These are phyloP conservation scores for Manis pentadactyla DNA, from an alignment of 2,797 vertebrate genomes.

Conservation along the genomic window DNA sequence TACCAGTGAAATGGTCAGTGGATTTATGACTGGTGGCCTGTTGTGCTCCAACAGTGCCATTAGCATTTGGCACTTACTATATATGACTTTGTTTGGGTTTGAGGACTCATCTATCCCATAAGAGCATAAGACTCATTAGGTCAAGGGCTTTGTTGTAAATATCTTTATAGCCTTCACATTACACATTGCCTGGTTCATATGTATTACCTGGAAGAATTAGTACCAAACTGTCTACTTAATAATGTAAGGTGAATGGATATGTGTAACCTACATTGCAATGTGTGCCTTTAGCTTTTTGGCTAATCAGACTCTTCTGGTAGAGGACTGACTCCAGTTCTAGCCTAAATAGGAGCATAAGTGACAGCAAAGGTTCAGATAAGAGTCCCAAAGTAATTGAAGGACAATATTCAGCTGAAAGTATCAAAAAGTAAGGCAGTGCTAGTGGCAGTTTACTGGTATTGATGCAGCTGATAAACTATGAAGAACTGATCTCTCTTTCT, in stretches of 20 bases:
- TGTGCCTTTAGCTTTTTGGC: not conserved
- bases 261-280: not conserved
- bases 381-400: not conserved
- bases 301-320: not conserved
- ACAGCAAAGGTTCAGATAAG: not conserved
- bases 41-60: not conserved
- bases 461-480: rapidly evolving
- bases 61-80: not conserved
- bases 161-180: not conserved
- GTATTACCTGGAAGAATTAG: not conserved
- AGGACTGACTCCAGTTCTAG: not conserved
- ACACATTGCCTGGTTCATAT: not conserved
- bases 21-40: not conserved
- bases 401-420: not conserved
- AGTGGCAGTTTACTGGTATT: not conserved
- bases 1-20: not conserved
- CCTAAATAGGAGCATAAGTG: not conserved
- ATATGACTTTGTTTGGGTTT: not conserved
- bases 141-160: not conserved
- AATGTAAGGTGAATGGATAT: not conserved
- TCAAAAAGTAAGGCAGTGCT: not conserved
- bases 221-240: not conserved
- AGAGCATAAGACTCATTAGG: not conserved
- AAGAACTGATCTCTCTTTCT: not conserved
- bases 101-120: not conserved